Base-by-base conservation (phyloP, 2,888 invertebrate species). In the Epiblema foenella region DNA sequence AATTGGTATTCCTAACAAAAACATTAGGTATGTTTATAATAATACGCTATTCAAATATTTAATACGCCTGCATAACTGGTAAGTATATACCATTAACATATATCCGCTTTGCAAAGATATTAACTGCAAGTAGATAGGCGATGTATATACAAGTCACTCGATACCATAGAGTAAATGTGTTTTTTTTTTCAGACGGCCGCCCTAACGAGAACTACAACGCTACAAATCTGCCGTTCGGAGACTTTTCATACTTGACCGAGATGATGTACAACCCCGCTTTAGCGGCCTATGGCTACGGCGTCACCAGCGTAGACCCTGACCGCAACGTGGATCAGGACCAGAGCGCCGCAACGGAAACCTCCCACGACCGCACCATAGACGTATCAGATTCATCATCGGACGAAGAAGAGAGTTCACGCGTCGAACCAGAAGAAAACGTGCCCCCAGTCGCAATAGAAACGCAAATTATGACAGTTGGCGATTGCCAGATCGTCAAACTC, bases 201-300 rank as follows among this genome's bases (percentile, higher is more conserved):
- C 93, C 93, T 71, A 93, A 93, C 81, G 93, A 94, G 76, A 94
- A 93, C 85, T 94, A 93, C 87, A 93, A 93, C 77, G 93, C 91
- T n/a, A 92, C 91, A 10, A 93, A 94, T 78, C 86, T 94, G 10
- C 94, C 94, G 0, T 94, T 93, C 84, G 94, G 94, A 77, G 94
- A 94, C 78, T 94, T 94, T 83, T 91, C 93, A 0, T 94, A 94
- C 83, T 84, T 94, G 24, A 94, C 94, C 0, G 94, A 94, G 73
- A 93, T 94, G 87, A 91, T 94, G 76, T 92, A 90, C 85, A 92
- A 92, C 83, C 92, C 92, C 2, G 78, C 75, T 7, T 56, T 74
- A 11, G 60, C 90, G 11, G 88, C 90, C 0, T 93, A 87, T 81
- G 83, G 84, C 46, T 92, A 89, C 81, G 88, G 88, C 8, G 86